Evolutionary conservation across 2,113 vertebrate genomes (phyloP).

Genomic region (Odobenus rosmarus): DNA sequence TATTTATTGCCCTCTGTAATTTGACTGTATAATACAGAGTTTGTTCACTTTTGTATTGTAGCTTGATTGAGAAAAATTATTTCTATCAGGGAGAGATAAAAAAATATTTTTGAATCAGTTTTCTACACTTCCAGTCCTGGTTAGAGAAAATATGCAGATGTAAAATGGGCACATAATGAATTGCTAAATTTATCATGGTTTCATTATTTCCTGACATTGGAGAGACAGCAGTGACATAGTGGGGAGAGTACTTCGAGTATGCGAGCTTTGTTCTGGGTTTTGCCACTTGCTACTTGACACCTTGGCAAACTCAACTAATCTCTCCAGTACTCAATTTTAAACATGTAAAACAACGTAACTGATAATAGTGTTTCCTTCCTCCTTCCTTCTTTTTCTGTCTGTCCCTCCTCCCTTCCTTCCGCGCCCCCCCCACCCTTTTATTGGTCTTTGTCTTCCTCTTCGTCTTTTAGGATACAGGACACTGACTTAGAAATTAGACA

Average conservation of each 20-base stretch:
- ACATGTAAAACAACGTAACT: not conserved
- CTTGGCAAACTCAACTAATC: not conserved
- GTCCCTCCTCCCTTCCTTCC: not conserved
- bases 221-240: not conserved
- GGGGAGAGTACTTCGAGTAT: not conserved
- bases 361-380: not conserved
- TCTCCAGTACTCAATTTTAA: not conserved
- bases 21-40: constrained; percentile 62
- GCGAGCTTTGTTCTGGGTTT: not conserved
- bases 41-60: constrained; percentile 58
- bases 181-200: constrained; percentile 26
- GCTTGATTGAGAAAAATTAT: constrained; percentile 70
- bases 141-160: constrained; percentile 60
- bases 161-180: constrained; percentile 53
- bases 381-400: too few relatives aligned
- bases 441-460: not conserved
- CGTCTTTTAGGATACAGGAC: not conserved
- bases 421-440: not conserved
- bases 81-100: constrained; percentile 67
- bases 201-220: constrained; percentile 52
- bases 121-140: constrained; percentile 42
- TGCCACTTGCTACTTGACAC: not conserved
- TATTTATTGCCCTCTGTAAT: constrained; percentile 78
- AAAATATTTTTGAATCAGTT: constrained; percentile 52
- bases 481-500: not conserved